These are phyloP conservation scores for Rhadina sibilatrix DNA, from an alignment of 2,113 vertebrate species.

Conservation along the genomic window DNA sequence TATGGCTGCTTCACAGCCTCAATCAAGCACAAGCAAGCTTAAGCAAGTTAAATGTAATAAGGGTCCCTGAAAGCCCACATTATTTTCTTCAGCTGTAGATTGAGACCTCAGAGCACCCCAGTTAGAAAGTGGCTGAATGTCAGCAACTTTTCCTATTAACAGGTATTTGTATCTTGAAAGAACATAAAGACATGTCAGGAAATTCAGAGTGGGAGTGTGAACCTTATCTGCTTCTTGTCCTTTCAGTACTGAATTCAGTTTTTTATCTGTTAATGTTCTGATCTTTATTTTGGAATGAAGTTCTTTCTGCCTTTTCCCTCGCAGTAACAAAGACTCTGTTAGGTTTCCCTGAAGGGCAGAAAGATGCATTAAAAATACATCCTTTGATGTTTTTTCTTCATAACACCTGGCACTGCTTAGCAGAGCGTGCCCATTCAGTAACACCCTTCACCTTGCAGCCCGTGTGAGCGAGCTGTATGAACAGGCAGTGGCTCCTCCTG, in stretches of 20 bases:
- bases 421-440: background rate
- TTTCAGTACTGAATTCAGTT: background rate
- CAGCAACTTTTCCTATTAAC: background rate
- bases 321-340: background rate
- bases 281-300: background rate
- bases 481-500: conserved; percentile 20
- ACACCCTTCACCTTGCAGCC: conserved; percentile 58
- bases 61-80: background rate
- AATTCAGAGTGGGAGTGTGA: background rate
- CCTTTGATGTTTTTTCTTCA: background rate
- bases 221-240: background rate
- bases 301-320: background rate
- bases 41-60: background rate
- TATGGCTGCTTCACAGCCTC: background rate
- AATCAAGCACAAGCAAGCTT: background rate
- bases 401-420: background rate
- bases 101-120: background rate
- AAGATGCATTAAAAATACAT: background rate
- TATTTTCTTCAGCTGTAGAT: background rate
- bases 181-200: background rate
- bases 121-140: background rate
- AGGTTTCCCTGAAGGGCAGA: background rate
- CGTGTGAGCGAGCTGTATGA: conserved; percentile 60
- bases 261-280: background rate
- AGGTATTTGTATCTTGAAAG: background rate